A percentile compares a stretch with the other conserved stretches of the same genome.
These are phyloP conservation scores for Crotophaga sulcirostris DNA, from an alignment of 2,113 vertebrate genomes.

Conservation along the genomic window DNA sequence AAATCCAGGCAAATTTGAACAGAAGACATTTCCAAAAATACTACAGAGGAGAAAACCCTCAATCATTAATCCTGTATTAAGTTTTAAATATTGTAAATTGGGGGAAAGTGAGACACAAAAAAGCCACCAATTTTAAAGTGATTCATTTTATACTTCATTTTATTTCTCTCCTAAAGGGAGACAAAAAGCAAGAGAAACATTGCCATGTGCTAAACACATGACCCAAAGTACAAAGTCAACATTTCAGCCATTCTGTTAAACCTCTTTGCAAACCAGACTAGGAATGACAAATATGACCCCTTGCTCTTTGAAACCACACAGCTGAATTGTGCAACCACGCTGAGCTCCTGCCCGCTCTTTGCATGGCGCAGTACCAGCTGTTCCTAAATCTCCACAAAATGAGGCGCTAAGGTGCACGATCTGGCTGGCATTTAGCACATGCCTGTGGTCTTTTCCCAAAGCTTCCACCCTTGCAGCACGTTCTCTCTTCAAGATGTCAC, in stretches of 20 bases:
- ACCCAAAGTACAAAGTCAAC: constrained; percentile 50
- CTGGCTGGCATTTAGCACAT: not conserved
- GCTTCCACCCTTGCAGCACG: not conserved
- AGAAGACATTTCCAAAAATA: not conserved
- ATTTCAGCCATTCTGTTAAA: not conserved
- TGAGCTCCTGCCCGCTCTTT: rapidly evolving
- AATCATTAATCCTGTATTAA: not conserved
- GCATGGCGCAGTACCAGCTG: rapidly evolving
- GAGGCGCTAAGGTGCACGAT: rapidly evolving
- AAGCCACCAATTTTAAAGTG: not conserved
- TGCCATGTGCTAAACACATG: not conserved
- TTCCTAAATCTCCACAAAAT: not conserved
- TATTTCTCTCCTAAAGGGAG: not conserved
- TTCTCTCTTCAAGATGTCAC: not conserved
- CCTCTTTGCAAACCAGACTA: not conserved
- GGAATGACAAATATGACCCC: not conserved
- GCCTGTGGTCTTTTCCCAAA: not conserved
- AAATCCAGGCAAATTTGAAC: not conserved
- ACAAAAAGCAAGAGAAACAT: not conserved
- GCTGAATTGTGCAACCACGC: rapidly evolving
- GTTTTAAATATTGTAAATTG: not conserved
- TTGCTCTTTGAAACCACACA: not conserved
- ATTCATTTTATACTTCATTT: not conserved
- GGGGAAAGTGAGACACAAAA: not conserved
- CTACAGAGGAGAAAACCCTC: not conserved